A percentile compares a stretch with the other conserved stretches of the same genome.
phyloP scores from a whole-genome alignment of 64 coral and sea anemone species.

The Pocillopora damicornis region DNA sequence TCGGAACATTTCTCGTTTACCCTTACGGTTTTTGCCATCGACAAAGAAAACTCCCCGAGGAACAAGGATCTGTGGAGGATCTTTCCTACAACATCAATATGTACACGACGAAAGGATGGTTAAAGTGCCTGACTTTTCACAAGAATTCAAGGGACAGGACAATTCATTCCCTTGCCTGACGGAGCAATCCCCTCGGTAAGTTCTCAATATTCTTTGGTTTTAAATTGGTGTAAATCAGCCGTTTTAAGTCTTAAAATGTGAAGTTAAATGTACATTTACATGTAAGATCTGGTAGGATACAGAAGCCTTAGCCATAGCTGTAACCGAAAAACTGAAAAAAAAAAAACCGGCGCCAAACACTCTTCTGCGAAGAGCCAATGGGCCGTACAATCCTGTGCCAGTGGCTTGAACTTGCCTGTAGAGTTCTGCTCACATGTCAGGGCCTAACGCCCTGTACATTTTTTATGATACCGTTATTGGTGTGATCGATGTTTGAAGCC shows the following conservation, averaged over 20 bases:
- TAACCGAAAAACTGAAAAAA: too few species aligned
- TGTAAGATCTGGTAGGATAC: too few species aligned
- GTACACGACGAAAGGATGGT: conserved; percentile 17
- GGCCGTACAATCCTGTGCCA: too few species aligned
- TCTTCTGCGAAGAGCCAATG: too few species aligned
- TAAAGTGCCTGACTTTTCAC: conserved; percentile 74
- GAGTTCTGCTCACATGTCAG: too few species aligned
- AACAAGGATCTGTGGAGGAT: background rate
- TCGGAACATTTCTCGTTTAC: background rate
- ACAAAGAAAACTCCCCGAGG: conserved; percentile 5
- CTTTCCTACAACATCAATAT: background rate
- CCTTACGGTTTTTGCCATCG: background rate
- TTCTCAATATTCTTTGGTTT: background rate
- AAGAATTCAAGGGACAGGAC: conserved; percentile 88
- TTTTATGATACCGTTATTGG: too few species aligned
- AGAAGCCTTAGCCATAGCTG: too few species aligned
- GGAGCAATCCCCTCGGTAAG: conserved; percentile 64
- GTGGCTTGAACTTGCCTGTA: too few species aligned
- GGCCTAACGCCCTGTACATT: too few species aligned
- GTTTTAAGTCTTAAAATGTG: background rate
- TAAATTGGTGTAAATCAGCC: background rate
- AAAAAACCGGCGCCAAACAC: too few species aligned
- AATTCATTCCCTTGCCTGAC: conserved; percentile 75
- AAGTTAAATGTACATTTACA: too few species aligned
- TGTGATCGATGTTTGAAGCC: too few species aligned